Evolutionary conservation across 2,797 vertebrate genomes (phyloP), one percentile per base, ranked within the genome.

Genomic region (Tadarida brasiliensis): DNA sequence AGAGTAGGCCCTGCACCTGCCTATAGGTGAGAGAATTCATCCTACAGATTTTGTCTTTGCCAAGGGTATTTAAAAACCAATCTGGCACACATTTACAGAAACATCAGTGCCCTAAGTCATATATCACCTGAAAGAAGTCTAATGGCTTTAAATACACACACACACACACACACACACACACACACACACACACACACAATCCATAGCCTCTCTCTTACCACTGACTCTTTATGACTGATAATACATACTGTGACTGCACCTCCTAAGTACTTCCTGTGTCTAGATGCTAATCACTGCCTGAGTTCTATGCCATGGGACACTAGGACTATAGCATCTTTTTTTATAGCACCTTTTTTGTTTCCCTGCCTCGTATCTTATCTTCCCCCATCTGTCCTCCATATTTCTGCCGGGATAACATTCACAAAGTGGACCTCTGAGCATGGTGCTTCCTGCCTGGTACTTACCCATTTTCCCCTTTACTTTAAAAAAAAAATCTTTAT

Each of bases 61-160:
- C 11, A n/a, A 7, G 73, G 85, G 22, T 47, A 14, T 73, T 63
- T 49, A 83, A 87, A 61, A 54, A 67, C 20, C 17, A 87, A 33
- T 20, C 26, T 87, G 47, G 9, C 7, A 63, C 11, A 12, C n/a
- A 82, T 82, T 82, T 67, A 35, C 7, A 92, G 39, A 83, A 56
- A 74, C 10, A 19, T 44, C 28, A 0, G 8, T 67, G 26, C 4
- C 28, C 49, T 83, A 80, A 95, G 47, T 95, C 20, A 67, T 44
- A 63, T 70, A 80, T 80, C 7, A 92, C 54, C 39, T 57, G 73
- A 70, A 80, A 71, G 22, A 57, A 78, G 6, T n/a, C 57, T 70
- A 59, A 5, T 94, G 59, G 54, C 33, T 96, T 96, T 91, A 92
- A 94, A 87, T 15, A 8, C 3, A 67, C 28, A 57, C 4, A 35